Evolutionary conservation across 2,888 invertebrate species (phyloP).

Genomic region (Cataglyphis rosenhaueri): DNA sequence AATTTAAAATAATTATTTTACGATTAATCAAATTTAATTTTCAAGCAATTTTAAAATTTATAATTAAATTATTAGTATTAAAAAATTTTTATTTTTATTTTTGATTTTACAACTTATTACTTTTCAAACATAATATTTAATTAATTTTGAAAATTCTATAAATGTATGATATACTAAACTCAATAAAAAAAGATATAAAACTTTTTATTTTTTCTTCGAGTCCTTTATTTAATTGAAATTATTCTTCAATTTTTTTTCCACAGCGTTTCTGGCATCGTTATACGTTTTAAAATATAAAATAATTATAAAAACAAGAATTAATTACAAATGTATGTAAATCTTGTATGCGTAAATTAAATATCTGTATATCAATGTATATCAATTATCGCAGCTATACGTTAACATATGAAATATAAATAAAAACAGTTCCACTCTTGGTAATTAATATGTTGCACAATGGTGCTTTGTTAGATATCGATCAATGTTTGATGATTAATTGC

Average conservation of each 20-base stretch:
- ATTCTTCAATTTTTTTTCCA: neutral
- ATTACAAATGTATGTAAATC: neutral
- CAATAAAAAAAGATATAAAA: neutral
- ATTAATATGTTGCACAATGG: conserved; percentile 25
- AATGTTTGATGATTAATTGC: conserved; percentile 35
- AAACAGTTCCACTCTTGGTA: conserved; percentile 9
- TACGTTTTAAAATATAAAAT: neutral
- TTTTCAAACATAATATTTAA: neutral
- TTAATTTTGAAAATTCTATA: neutral
- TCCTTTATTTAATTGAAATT: neutral
- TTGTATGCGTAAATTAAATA: neutral
- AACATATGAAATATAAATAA: conserved; percentile 24
- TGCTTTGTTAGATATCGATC: conserved; percentile 26
- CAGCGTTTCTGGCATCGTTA: neutral
- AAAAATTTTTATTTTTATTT: neutral
- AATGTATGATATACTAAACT: neutral
- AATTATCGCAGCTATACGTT: neutral
- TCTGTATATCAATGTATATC: neutral
- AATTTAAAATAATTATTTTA: neutral
- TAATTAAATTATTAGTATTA: neutral
- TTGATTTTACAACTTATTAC: too few species aligned
- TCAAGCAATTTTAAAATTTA: neutral
- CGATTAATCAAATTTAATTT: neutral
- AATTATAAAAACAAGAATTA: neutral
- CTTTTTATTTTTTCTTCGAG: neutral